Conservation (phyloP, 2,888 invertebrate species). For the Chrysina gloriosa region DNA sequence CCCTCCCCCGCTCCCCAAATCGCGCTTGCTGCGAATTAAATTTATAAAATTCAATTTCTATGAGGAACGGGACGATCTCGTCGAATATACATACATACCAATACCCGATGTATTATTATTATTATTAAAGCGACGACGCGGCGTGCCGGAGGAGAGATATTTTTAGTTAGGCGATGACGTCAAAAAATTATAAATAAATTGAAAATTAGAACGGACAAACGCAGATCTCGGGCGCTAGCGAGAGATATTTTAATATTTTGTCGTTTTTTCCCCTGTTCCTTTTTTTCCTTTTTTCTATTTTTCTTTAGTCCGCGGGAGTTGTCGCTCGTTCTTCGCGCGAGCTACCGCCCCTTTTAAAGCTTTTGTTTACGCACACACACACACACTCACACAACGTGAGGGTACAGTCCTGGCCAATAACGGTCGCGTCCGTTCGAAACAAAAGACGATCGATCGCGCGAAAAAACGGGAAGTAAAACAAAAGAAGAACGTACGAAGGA, state of each 20-base stretch:
- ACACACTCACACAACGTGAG: not conserved
- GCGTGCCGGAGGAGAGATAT: too few relatives aligned
- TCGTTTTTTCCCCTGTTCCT: slow-evolving; percentile 16
- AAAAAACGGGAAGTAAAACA: too few relatives aligned
- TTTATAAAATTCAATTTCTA: too few relatives aligned
- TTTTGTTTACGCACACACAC: slow-evolving; percentile 17
- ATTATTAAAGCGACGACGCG: slow-evolving; percentile 5
- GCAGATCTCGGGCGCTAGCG: slow-evolving; percentile 34
- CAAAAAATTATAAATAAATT: slow-evolving; percentile 45
- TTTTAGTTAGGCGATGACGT: slow-evolving; percentile 43
- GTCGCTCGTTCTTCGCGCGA: slow-evolving; percentile 7
- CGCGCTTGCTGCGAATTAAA: too few relatives aligned
- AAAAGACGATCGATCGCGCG: too few relatives aligned
- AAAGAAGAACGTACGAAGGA: too few relatives aligned
- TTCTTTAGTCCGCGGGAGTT: slow-evolving; percentile 10
- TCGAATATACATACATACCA: not conserved
- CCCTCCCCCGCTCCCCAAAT: too few relatives aligned
- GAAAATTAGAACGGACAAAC: slow-evolving; percentile 40
- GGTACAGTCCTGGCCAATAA: slow-evolving; percentile 23
- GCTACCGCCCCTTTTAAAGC: slow-evolving; percentile 24
- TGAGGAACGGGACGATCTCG: too few relatives aligned
- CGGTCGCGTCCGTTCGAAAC: too few relatives aligned
- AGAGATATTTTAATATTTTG: slow-evolving; percentile 38
- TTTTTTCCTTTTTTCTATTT: slow-evolving; percentile 3
- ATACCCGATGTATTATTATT: not conserved